Percentiles rank a stretch among this genome's conserved stretches.
Evolutionary conservation across 2,797 vertebrate species (phyloP).

Genomic region (Sylvia borin): DNA sequence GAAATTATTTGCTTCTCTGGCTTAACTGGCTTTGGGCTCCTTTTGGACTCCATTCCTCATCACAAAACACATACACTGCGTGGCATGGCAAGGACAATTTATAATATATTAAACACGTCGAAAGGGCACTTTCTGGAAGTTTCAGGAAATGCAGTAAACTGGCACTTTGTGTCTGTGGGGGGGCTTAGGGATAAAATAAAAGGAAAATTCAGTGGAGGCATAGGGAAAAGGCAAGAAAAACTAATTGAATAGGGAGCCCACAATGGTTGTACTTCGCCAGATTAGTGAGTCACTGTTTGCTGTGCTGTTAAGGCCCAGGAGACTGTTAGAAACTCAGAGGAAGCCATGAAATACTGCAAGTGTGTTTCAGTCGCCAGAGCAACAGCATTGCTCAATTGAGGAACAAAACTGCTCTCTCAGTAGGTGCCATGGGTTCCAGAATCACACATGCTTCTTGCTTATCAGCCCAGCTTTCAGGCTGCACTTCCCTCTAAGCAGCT

Average conservation of each 20-base stretch:
- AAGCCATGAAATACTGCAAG: constrained; percentile 21
- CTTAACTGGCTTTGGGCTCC: background rate
- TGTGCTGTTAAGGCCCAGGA: constrained; percentile 28
- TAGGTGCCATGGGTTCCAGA: background rate
- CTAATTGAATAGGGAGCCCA: constrained; percentile 14
- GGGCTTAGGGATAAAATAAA: constrained; percentile 25
- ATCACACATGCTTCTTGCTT: background rate
- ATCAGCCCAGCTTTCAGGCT: background rate
- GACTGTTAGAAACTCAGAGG: constrained; percentile 2
- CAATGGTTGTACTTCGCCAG: constrained; percentile 33
- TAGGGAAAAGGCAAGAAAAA: constrained; percentile 27
- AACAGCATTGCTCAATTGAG: constrained; percentile 31
- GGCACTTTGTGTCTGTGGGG: background rate
- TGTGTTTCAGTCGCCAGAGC: background rate
- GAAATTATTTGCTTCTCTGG: background rate
- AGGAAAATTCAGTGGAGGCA: background rate
- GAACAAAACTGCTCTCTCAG: background rate
- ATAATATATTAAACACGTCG: background rate
- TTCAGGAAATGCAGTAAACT: background rate
- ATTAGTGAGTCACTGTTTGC: constrained; percentile 63
- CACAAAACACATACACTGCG: background rate
- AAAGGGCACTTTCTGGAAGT: background rate
- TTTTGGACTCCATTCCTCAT: background rate
- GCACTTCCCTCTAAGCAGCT: constrained; percentile 19
- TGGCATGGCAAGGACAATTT: background rate